A percentile compares a stretch with the other conserved stretches of the same genome.
These are phyloP conservation scores for Leptopterna dolabrata DNA, from an alignment of 2,888 invertebrate species.

Conservation along the genomic window DNA sequence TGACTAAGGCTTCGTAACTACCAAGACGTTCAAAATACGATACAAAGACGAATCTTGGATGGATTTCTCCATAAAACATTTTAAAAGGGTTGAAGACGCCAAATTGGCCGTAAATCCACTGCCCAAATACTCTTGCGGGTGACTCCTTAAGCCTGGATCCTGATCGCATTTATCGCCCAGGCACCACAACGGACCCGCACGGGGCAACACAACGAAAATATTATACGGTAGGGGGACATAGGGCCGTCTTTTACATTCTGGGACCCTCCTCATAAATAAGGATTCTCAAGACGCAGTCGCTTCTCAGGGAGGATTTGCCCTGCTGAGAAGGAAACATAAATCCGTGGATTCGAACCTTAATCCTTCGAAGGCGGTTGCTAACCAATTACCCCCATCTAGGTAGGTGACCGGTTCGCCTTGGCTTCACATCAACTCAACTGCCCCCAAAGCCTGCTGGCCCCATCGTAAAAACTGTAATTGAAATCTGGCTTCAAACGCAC, in stretches of 20 bases:
- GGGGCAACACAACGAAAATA: neutral
- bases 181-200: neutral
- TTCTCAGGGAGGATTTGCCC: conserved; percentile 48
- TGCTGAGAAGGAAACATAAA: conserved; percentile 56
- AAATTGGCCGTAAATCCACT: neutral
- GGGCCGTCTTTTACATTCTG: conserved; percentile 18
- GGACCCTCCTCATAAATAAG: conserved; percentile 43
- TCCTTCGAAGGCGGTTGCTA: conserved; percentile 37
- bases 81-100: neutral
- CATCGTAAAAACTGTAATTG: conserved; percentile 45
- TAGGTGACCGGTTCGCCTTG: conserved; percentile 45
- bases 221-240: conserved; percentile 25
- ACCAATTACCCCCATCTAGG: conserved; percentile 45
- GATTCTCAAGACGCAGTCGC: conserved; percentile 17
- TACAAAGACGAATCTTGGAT: too few species aligned
- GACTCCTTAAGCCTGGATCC: neutral
- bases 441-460: neutral
- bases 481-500: conserved; percentile 32
- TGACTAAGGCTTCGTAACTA: too few species aligned
- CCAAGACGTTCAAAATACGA: too few species aligned
- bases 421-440: conserved; percentile 27
- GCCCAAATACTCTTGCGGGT: neutral
- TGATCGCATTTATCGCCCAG: neutral
- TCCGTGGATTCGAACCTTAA: conserved; percentile 48
- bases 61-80: too few species aligned